Conservation (phyloP, 2,888 invertebrate species). For the Leptinotarsa haldemani region DNA sequence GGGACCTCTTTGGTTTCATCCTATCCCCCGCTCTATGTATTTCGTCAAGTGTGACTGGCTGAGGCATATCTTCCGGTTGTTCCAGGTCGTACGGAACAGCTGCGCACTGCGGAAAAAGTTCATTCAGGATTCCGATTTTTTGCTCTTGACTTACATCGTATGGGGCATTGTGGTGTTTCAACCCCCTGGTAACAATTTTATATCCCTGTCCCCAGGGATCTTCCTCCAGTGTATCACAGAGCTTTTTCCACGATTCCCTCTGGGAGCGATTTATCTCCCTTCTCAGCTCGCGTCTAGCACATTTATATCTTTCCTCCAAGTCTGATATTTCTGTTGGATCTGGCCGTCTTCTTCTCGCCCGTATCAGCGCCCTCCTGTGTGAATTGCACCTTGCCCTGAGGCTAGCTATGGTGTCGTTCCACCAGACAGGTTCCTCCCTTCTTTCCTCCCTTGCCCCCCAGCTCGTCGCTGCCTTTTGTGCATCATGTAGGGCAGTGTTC, state of each 20-base stretch:
- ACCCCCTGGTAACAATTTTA: constrained; percentile 5
- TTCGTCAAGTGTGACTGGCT: background rate
- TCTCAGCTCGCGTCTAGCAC: background rate
- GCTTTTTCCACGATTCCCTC: constrained; percentile 1
- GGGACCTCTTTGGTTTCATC: background rate
- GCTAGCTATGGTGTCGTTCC: background rate
- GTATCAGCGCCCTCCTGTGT: background rate
- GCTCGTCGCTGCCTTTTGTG: constrained; percentile 1
- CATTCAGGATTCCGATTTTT: background rate
- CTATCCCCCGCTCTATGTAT: background rate
- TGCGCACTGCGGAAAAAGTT: constrained; percentile 8
- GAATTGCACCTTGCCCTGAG: background rate
- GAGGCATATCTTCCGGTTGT: background rate
- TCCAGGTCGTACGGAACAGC: background rate
- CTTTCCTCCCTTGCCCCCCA: background rate
- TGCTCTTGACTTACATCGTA: background rate
- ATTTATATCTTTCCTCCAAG: background rate
- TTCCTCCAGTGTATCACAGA: background rate
- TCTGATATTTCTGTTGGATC: background rate
- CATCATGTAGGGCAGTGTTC: background rate
- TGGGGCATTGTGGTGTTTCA: background rate
- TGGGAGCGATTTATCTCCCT: background rate
- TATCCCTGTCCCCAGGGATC: constrained; percentile 17
- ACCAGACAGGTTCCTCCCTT: constrained; percentile 11
- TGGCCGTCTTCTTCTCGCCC: background rate